phyloP scores from a whole-genome alignment of 2,797 vertebrate genomes.

The Meriones psammophilus region DNA sequence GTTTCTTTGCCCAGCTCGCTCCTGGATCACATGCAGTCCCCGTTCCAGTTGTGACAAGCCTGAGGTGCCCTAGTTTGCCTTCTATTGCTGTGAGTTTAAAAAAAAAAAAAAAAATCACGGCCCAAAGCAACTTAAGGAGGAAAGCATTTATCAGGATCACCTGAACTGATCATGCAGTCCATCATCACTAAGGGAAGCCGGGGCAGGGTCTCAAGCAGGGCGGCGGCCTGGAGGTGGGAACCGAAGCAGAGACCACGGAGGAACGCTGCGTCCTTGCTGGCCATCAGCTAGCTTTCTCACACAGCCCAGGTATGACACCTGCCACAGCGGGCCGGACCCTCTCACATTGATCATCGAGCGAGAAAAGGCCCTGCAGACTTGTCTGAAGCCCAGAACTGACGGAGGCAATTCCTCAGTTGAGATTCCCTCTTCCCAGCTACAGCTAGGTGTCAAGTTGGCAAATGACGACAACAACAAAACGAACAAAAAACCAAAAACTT shows the following conservation, averaged over 20 bases:
- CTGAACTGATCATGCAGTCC: neutral
- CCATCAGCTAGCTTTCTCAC: neutral
- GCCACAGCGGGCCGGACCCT: neutral
- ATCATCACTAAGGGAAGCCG: neutral
- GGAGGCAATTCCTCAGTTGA: neutral
- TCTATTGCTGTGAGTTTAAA: neutral
- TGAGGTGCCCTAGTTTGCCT: neutral
- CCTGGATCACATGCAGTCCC: neutral
- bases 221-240: neutral
- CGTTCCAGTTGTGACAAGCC: neutral
- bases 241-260: neutral
- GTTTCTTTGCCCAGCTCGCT: neutral
- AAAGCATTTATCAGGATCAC: neutral
- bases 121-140: no score
- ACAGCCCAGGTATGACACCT: neutral
- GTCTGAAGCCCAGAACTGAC: neutral
- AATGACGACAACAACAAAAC: neutral
- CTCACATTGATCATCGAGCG: neutral
- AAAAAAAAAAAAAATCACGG: no score
- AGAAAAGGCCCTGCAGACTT: neutral
- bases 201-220: neutral
- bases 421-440: neutral
- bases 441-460: neutral
- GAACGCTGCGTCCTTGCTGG: neutral
- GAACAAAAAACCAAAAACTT: neutral